Percentiles rank a stretch among this genome's conserved stretches.
Evolutionary conservation across 2,797 vertebrate genomes (phyloP).

Genomic region (Perodicticus potto): DNA sequence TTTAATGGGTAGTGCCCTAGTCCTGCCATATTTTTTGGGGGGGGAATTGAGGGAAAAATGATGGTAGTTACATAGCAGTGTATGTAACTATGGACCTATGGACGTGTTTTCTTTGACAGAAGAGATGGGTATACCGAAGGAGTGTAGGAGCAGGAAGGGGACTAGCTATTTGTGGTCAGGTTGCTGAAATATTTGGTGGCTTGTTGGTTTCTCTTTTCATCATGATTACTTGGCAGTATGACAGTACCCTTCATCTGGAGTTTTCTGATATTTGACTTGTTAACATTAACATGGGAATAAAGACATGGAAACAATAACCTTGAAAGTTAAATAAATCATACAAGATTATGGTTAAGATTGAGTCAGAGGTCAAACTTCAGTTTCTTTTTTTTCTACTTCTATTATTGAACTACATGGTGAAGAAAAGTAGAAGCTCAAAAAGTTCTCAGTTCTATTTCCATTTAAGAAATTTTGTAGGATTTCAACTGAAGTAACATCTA

Average conservation of each 20-base stretch:
- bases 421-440: neutral
- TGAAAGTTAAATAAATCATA: conserved; percentile 49
- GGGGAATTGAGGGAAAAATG: conserved; percentile 40
- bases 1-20: neutral
- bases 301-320: conserved; percentile 59
- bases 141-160: neutral
- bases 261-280: conserved; percentile 61
- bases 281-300: conserved; percentile 52
- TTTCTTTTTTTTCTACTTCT: conserved; percentile 37
- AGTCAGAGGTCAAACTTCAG: conserved; percentile 43
- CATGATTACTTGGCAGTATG: conserved; percentile 55
- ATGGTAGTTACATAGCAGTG: neutral
- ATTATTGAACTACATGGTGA: neutral
- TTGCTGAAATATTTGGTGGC: conserved; percentile 67
- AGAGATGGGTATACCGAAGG: neutral
- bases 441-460: neutral
- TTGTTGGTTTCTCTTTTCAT: conserved; percentile 59
- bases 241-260: conserved; percentile 40
- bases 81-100: neutral
- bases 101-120: conserved; percentile 19
- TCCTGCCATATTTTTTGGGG: neutral
- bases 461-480: conserved; percentile 7
- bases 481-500: conserved; percentile 8
- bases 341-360: conserved; percentile 49
- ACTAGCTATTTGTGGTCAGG: conserved; percentile 67